These are phyloP conservation scores for Oryzias celebensis DNA, from an alignment of 2,113 vertebrate species.

Conservation along the genomic window DNA sequence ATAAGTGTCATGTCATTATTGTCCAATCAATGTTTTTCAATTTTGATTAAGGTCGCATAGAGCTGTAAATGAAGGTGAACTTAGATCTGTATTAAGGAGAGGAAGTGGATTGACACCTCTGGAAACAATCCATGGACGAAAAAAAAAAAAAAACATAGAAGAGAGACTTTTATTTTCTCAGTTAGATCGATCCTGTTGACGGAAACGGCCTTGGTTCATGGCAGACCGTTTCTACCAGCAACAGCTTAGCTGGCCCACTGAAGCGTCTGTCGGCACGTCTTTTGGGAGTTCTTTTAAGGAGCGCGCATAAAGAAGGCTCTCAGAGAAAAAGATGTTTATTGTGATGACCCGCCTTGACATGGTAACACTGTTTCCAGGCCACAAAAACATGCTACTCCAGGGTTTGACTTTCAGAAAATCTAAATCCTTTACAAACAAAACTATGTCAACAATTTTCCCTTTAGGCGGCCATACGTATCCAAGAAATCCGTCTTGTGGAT, in stretches of 20 bases:
- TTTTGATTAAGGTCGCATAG: constrained; percentile 39
- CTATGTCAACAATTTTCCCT: too few species aligned
- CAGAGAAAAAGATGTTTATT: constrained; percentile 64
- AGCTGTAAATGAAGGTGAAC: constrained; percentile 48
- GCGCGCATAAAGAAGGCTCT: constrained; percentile 58
- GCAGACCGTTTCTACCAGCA: constrained; percentile 71
- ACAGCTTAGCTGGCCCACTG: constrained; percentile 75
- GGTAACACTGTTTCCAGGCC: constrained; percentile 33
- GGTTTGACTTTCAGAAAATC: constrained; percentile 63
- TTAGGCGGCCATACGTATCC: too few species aligned
- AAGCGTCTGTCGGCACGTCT: constrained; percentile 69
- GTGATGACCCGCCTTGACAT: constrained; percentile 71
- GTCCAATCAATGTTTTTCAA: constrained; percentile 60
- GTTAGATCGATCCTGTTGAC: constrained; percentile 70
- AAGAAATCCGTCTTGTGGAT: background rate
- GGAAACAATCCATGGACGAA: constrained; percentile 40
- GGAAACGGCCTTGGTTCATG: constrained; percentile 71
- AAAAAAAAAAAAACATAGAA: constrained; percentile 10
- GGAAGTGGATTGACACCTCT: constrained; percentile 38
- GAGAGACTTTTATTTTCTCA: constrained; percentile 36
- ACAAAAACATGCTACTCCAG: constrained; percentile 69
- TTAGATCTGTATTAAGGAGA: constrained; percentile 39
- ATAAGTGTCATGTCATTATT: constrained; percentile 64
- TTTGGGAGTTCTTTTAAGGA: constrained; percentile 68
- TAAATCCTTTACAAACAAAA: constrained; percentile 11